These are phyloP conservation scores for Calcarius ornatus DNA, from an alignment of 2,113 vertebrate genomes.

Conservation along the genomic window DNA sequence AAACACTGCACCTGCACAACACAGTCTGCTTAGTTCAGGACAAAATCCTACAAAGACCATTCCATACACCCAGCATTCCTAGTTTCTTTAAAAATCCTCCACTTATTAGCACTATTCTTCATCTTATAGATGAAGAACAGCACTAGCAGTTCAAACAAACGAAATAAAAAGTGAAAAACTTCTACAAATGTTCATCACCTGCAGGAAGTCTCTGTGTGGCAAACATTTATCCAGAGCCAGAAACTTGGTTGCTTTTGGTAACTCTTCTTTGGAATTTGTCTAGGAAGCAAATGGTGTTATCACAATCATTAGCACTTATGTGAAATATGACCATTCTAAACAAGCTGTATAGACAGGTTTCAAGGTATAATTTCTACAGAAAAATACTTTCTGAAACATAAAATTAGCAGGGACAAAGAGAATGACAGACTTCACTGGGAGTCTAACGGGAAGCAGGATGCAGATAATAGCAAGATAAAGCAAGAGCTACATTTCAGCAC, in stretches of 20 bases:
- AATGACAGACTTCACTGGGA: background rate
- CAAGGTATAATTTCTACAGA: background rate
- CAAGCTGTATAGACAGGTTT: background rate
- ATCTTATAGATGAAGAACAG: background rate
- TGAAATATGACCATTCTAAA: background rate
- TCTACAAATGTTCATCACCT: conserved; percentile 75
- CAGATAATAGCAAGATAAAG: background rate
- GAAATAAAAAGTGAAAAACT: background rate
- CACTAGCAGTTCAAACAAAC: background rate
- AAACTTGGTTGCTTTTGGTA: conserved; percentile 90
- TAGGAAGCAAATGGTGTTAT: conserved; percentile 41
- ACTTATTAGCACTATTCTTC: background rate
- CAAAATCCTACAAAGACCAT: background rate
- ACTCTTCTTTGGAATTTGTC: conserved; percentile 74
- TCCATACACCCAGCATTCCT: background rate
- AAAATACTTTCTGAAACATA: background rate
- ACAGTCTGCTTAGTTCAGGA: background rate
- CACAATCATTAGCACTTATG: background rate
- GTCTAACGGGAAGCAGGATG: background rate
- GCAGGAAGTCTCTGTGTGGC: conserved; percentile 91
- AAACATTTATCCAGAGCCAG: conserved; percentile 97
- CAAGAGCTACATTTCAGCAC: background rate
- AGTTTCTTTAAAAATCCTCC: background rate
- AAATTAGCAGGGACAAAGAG: background rate
- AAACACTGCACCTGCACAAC: background rate